Evolutionary conservation across 1,140 invertebrate genomes (phyloP).

Genomic region (Drosophila miranda): DNA sequence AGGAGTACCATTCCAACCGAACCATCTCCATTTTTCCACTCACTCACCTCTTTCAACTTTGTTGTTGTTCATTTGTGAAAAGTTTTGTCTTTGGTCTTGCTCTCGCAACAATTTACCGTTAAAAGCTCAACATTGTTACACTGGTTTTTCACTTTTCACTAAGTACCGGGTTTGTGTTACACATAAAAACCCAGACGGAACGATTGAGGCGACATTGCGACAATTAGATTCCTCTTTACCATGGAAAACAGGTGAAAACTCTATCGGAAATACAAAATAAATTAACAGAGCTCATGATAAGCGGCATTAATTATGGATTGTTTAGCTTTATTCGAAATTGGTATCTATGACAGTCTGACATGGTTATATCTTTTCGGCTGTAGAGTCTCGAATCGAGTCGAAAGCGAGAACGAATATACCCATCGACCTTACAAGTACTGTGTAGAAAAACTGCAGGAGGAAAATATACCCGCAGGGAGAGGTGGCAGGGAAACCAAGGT

Average conservation of each 20-base stretch:
- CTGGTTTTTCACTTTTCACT: constrained; percentile 79
- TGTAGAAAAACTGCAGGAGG: not conserved
- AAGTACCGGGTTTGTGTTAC: constrained; percentile 74
- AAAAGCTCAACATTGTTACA: constrained; percentile 78
- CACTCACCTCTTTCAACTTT: constrained; percentile 48
- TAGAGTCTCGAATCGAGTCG: too few species aligned
- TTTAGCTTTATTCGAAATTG: too few species aligned
- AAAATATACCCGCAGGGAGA: constrained; percentile 13
- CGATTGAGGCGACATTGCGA: too few species aligned
- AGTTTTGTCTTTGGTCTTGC: constrained; percentile 62
- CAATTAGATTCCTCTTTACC: too few species aligned
- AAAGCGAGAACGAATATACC: too few species aligned
- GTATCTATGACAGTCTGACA: too few species aligned
- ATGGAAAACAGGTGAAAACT: too few species aligned
- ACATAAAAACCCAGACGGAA: constrained; percentile 46
- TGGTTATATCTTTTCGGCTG: too few species aligned
- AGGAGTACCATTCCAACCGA: not conserved
- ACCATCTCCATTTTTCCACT: constrained; percentile 14
- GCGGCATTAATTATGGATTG: too few species aligned
- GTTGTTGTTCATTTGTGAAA: constrained; percentile 68
- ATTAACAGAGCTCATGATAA: too few species aligned
- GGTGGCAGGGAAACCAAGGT: not conserved
- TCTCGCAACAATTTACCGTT: constrained; percentile 75
- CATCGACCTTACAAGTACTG: not conserved
- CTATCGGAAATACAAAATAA: not conserved